Conservation (phyloP, 1,140 invertebrate genomes). For the Leptinotarsa undecemlineata region DNA sequence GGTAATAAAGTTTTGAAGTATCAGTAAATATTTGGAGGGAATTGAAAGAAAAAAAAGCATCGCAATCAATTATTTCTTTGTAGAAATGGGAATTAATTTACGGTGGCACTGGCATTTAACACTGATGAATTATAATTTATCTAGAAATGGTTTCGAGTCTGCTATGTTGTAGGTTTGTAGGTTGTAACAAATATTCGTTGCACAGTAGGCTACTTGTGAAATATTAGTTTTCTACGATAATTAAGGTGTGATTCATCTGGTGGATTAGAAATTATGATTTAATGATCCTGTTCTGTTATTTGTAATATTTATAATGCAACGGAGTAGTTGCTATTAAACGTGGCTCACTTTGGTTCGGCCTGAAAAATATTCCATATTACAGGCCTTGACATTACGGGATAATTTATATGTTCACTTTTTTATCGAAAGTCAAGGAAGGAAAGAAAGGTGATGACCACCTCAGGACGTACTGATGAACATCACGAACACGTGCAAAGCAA, state of each 20-base stretch:
- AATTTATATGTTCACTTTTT: too few species aligned
- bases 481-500: too few species aligned
- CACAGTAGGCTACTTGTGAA: constrained; percentile 17
- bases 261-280: constrained; percentile 23
- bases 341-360: background rate
- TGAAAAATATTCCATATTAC: too few species aligned
- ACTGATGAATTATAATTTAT: constrained; percentile 12
- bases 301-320: constrained; percentile 8
- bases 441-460: too few species aligned
- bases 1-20: background rate
- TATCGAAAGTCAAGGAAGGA: too few species aligned
- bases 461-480: too few species aligned
- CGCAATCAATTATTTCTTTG: constrained; percentile 11
- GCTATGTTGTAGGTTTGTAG: constrained; percentile 17
- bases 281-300: constrained; percentile 12
- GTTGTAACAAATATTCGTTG: constrained; percentile 22
- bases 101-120: constrained; percentile 5
- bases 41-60: constrained; percentile 5
- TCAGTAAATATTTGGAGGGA: constrained; percentile 10
- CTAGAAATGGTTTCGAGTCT: constrained; percentile 1
- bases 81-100: constrained; percentile 7
- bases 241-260: constrained; percentile 18
- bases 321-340: background rate
- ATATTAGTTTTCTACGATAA: constrained; percentile 11
- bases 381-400: too few species aligned